phyloP scores from a whole-genome alignment of 2,797 vertebrate species.

The Phoeniculus purpureus region DNA sequence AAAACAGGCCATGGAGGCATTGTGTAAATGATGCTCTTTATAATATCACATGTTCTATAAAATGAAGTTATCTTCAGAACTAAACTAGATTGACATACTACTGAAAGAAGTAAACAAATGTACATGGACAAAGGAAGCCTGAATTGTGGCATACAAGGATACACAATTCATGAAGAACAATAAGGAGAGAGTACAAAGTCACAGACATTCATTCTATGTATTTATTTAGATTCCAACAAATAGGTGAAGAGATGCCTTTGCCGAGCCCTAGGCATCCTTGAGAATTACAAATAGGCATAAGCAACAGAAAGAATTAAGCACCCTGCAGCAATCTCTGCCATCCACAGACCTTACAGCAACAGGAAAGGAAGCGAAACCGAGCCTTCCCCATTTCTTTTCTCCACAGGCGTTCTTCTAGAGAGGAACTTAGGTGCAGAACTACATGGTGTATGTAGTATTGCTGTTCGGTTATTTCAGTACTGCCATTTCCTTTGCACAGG shows the following conservation, averaged over 20 bases:
- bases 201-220: not conserved
- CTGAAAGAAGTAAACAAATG: conserved; percentile 15
- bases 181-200: not conserved
- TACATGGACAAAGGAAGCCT: not conserved
- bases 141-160: not conserved
- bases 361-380: not conserved
- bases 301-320: not conserved
- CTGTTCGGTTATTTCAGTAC: not conserved
- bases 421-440: not conserved
- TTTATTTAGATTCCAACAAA: conserved; percentile 19
- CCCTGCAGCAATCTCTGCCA: not conserved
- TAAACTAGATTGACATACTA: not conserved
- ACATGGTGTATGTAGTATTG: not conserved
- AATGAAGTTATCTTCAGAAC: not conserved
- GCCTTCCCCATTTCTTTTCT: not conserved
- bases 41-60: not conserved
- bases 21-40: not conserved
- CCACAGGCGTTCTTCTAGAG: not conserved
- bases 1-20: not conserved
- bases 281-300: not conserved
- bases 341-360: not conserved
- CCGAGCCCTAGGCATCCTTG: not conserved
- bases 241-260: not conserved
- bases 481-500: not conserved
- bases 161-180: not conserved